Percentiles rank a stretch among this genome's conserved stretches.
These are phyloP conservation scores for Choloepus didactylus DNA, from an alignment of 2,797 vertebrate species.

Conservation along the genomic window DNA sequence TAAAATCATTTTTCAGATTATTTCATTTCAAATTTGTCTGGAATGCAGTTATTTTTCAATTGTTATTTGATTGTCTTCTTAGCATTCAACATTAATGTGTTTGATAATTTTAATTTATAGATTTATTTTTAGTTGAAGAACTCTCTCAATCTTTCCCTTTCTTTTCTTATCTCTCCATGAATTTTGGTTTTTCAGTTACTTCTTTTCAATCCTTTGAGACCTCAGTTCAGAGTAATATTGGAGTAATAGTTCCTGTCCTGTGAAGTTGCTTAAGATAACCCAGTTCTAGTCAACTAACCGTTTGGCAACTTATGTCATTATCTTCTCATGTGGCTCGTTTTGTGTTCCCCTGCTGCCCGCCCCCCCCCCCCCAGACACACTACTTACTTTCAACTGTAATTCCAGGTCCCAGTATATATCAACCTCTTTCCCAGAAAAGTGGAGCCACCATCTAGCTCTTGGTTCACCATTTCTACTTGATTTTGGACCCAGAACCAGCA, in stretches of 20 bases:
- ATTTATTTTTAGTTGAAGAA: neutral
- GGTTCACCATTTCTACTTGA: neutral
- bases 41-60: neutral
- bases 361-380: no score
- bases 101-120: neutral
- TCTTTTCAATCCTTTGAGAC: no score
- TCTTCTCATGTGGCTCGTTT: neutral
- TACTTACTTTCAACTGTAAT: neutral
- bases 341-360: no score
- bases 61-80: no score
- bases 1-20: neutral
- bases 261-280: neutral
- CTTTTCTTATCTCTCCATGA: no score
- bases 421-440: no score
- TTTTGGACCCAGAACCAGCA: fast-evolving
- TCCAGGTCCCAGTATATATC: neutral
- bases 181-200: neutral
- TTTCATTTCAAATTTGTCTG: neutral
- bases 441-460: no score
- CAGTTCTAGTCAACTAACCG: neutral
- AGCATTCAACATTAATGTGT: neutral
- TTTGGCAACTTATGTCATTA: neutral
- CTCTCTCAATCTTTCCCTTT: neutral
- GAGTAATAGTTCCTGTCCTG: neutral
- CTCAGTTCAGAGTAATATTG: neutral